phyloP scores from a whole-genome alignment of 1,140 invertebrate species.

The Phymastichus coffea region DNA sequence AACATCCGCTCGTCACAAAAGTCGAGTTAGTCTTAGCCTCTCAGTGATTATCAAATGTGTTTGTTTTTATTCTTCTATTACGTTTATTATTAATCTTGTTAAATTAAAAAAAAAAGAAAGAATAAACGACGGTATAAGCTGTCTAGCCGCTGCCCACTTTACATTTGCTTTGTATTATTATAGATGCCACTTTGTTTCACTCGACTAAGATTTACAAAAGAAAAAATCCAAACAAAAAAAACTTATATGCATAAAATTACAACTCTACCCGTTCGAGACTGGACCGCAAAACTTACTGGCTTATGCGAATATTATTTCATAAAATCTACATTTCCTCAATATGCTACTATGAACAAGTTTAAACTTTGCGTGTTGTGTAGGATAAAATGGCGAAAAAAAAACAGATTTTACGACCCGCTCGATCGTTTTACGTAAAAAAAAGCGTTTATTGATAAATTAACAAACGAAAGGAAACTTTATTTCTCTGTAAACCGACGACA shows the following conservation, averaged over 20 bases:
- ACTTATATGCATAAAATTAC: neutral
- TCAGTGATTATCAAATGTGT: conserved; percentile 59
- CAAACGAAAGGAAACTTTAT: conserved; percentile 6
- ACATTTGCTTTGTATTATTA: conserved; percentile 29
- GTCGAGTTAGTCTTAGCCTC: conserved; percentile 59
- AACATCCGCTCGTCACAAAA: conserved; percentile 36
- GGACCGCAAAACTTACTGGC: conserved; percentile 20
- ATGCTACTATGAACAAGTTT: no score
- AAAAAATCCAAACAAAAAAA: neutral
- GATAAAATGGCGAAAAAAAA: no score
- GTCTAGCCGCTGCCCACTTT: conserved; percentile 50
- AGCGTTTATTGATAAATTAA: neutral
- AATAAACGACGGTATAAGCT: conserved; percentile 40
- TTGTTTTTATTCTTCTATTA: conserved; percentile 43
- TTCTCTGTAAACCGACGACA: conserved; percentile 8
- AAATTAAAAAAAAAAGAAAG: conserved; percentile 22
- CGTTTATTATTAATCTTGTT: conserved; percentile 33
- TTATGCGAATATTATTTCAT: no score
- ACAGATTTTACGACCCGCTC: neutral
- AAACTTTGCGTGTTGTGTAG: no score
- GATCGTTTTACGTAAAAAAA: conserved; percentile 11
- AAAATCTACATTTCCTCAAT: no score
- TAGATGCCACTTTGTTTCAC: conserved; percentile 32
- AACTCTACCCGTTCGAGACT: neutral
- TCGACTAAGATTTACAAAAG: neutral